These are phyloP conservation scores for Eptesicus fuscus DNA, from an alignment of 2,113 vertebrate genomes.

Conservation along the genomic window DNA sequence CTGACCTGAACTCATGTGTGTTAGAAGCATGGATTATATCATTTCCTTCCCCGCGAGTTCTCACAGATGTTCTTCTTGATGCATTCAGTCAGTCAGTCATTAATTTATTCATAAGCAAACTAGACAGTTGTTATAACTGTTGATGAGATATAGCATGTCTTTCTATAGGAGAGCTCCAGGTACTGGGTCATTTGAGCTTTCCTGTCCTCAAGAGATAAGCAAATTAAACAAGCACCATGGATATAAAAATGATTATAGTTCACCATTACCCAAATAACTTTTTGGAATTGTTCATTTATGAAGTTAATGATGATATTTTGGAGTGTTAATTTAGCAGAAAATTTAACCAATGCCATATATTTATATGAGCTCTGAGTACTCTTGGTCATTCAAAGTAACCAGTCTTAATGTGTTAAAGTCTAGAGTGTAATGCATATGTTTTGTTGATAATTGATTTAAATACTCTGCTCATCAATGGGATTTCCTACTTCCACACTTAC, in stretches of 20 bases:
- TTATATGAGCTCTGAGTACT: not conserved
- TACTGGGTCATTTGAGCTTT: not conserved
- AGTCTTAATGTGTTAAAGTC: not conserved
- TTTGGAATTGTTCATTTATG: not conserved
- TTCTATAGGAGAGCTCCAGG: not conserved
- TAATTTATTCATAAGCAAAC: not conserved
- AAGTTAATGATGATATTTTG: not conserved
- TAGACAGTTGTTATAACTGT: not conserved
- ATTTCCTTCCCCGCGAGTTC: not conserved
- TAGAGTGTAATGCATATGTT: not conserved
- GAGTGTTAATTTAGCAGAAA: not conserved
- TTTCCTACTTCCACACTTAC: not conserved
- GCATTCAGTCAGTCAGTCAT: not conserved
- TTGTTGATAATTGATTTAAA: not conserved
- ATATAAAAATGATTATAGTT: not conserved
- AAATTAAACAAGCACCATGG: not conserved
- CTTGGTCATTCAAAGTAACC: not conserved
- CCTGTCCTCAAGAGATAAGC: constrained; percentile 8
- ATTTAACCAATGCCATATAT: not conserved
- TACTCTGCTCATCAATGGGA: not conserved
- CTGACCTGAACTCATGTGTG: not conserved
- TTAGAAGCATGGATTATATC: not conserved
- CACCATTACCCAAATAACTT: not conserved
- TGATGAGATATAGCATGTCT: not conserved
- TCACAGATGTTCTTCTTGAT: not conserved